phyloP scores from a whole-genome alignment of 2,113 vertebrate species.

The Nycticryphes semicollaris region DNA sequence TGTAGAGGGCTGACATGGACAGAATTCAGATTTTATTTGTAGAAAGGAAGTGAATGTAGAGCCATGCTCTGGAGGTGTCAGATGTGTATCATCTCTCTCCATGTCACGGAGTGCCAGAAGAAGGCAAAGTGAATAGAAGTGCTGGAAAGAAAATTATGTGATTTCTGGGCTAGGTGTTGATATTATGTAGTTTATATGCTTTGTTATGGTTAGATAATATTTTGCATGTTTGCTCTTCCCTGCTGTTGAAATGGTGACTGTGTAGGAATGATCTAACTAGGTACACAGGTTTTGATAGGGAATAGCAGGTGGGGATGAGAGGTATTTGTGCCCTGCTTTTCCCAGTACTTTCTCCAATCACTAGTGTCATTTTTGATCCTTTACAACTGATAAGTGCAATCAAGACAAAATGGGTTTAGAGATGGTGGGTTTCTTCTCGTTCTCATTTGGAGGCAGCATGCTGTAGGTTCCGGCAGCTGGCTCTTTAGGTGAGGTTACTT shows the following conservation, averaged over 20 bases:
- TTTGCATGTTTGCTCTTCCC: not conserved
- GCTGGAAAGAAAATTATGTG: not conserved
- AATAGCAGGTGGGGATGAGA: not conserved
- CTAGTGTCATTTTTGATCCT: not conserved
- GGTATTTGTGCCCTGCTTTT: not conserved
- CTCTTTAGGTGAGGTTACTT: not conserved
- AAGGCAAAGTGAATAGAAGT: not conserved
- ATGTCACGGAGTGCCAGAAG: not conserved
- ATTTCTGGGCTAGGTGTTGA: not conserved
- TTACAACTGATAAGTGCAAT: not conserved
- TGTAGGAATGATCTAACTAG: not conserved
- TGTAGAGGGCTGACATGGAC: not conserved
- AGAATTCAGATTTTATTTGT: not conserved
- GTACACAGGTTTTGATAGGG: not conserved
- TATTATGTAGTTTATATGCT: not conserved
- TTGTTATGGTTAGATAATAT: not conserved
- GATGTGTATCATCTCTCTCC: not conserved
- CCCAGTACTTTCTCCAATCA: not conserved
- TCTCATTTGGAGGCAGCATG: not conserved
- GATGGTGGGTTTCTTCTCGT: not conserved
- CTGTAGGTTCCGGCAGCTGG: not conserved
- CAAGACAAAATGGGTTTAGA: not conserved
- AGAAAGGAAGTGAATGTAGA: not conserved
- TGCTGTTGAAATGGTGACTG: not conserved
- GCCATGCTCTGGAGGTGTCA: not conserved